These are phyloP conservation scores for Drosophila suboccidentalis DNA, from an alignment of 2,888 invertebrate genomes.

Conservation along the genomic window DNA sequence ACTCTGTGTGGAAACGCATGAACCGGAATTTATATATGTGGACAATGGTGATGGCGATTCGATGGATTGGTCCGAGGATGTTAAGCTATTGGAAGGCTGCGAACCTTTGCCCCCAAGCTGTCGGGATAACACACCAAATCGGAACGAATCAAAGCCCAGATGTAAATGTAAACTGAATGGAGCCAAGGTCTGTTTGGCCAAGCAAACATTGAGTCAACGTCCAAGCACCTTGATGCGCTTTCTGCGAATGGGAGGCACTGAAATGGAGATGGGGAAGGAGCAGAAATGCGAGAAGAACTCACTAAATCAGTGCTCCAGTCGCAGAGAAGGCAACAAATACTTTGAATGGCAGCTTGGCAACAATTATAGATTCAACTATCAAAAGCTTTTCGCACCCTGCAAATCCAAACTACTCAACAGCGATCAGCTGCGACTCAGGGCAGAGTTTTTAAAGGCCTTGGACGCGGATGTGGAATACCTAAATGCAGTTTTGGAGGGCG, in stretches of 20 bases:
- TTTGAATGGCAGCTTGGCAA: constrained; percentile 26
- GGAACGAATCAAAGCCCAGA: background rate
- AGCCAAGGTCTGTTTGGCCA: background rate
- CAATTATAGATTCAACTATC: constrained; percentile 52
- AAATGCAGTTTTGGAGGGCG: constrained; percentile 33
- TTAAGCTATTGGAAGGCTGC: background rate
- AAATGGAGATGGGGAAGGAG: background rate
- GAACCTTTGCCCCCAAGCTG: background rate
- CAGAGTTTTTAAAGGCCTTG: constrained; percentile 51
- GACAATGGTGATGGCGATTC: no score
- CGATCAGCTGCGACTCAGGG: constrained; percentile 37
- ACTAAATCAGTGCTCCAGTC: constrained; percentile 3
- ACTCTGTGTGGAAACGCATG: background rate
- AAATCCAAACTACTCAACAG: background rate
- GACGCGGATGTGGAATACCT: constrained; percentile 52
- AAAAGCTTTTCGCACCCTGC: constrained; percentile 35
- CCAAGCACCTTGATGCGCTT: constrained; percentile 44
- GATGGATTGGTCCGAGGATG: background rate
- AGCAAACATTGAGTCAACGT: constrained; percentile 4
- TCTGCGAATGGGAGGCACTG: constrained; percentile 9
- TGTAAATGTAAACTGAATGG: background rate
- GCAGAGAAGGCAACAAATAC: constrained; percentile 10
- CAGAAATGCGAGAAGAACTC: background rate
- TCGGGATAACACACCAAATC: background rate
- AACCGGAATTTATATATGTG: constrained; percentile 28